Percentiles rank a stretch among this genome's conserved stretches.
Conservation (phyloP, 2,888 invertebrate genomes). For the Loripinus fragilis region DNA sequence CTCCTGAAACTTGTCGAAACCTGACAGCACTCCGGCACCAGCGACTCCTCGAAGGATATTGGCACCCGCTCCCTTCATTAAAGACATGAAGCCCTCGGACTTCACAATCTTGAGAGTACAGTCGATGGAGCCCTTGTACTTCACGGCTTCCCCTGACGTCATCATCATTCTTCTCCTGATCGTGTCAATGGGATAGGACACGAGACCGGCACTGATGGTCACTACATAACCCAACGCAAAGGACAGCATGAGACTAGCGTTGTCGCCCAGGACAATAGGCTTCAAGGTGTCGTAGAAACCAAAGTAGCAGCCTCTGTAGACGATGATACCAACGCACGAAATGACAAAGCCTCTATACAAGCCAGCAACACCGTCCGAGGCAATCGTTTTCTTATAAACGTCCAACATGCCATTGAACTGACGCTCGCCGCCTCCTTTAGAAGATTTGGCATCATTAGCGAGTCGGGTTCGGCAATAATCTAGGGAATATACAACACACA, state of each 20-base stretch:
- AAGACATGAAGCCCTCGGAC: conserved; percentile 92
- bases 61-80: conserved; percentile 92
- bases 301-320: conserved; percentile 84
- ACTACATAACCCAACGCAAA: conserved; percentile 85
- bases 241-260: conserved; percentile 75
- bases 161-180: conserved; percentile 98
- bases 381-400: conserved; percentile 82
- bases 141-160: conserved; percentile 89
- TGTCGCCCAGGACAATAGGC: conserved; percentile 80
- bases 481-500: conserved; percentile 83
- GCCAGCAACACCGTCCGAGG: conserved; percentile 82
- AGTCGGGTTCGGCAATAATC: conserved; percentile 83
- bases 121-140: conserved; percentile 85
- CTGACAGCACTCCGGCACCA: conserved; percentile 83
- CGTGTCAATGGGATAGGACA: conserved; percentile 98
- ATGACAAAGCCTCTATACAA: conserved; percentile 84
- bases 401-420: conserved; percentile 93
- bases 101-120: conserved; percentile 95
- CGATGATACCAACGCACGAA: conserved; percentile 82
- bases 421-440: conserved; percentile 85
- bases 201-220: conserved; percentile 94
- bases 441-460: conserved; percentile 82
- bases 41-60: conserved; percentile 83
- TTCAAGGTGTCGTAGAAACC: conserved; percentile 84
- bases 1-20: conserved; percentile 82